Conservation (phyloP, 2,113 vertebrate genomes). For the Hemibagrus wyckioides region DNA sequence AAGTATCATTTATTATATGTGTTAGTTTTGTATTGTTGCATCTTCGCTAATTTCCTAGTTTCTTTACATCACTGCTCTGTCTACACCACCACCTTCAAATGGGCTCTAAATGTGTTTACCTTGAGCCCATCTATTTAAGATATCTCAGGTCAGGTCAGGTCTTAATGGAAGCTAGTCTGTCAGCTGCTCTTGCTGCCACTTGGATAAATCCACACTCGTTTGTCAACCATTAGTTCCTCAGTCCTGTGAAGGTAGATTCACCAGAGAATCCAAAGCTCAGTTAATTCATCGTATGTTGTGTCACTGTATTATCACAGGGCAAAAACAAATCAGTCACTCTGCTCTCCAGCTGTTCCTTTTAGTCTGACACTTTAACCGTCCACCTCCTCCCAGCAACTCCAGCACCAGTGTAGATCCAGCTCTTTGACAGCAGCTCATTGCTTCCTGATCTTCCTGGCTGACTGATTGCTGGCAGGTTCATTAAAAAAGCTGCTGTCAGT, state of each 20-base stretch:
- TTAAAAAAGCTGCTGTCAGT: slow-evolving; percentile 40
- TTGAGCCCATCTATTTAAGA: neutral
- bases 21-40: neutral
- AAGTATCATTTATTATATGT: neutral
- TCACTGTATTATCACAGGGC: slow-evolving; percentile 45
- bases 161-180: neutral
- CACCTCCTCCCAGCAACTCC: slow-evolving; percentile 17
- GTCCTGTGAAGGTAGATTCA: slow-evolving; percentile 33
- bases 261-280: slow-evolving; percentile 28
- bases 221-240: slow-evolving; percentile 32
- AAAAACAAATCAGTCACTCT: slow-evolving; percentile 41
- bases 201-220: neutral
- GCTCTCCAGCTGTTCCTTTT: slow-evolving; percentile 5
- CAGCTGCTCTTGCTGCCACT: slow-evolving; percentile 11
- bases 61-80: neutral
- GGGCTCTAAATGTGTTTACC: neutral
- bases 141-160: neutral
- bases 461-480: slow-evolving; percentile 44
- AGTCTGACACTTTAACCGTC: slow-evolving; percentile 37
- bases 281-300: slow-evolving; percentile 21
- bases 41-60: neutral
- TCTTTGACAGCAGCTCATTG: slow-evolving; percentile 40
- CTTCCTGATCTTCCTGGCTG: slow-evolving; percentile 30
- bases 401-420: slow-evolving; percentile 17
- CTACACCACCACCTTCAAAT: neutral